Evolutionary conservation across 2,888 invertebrate species (phyloP).

Genomic region (Elegia similella): DNA sequence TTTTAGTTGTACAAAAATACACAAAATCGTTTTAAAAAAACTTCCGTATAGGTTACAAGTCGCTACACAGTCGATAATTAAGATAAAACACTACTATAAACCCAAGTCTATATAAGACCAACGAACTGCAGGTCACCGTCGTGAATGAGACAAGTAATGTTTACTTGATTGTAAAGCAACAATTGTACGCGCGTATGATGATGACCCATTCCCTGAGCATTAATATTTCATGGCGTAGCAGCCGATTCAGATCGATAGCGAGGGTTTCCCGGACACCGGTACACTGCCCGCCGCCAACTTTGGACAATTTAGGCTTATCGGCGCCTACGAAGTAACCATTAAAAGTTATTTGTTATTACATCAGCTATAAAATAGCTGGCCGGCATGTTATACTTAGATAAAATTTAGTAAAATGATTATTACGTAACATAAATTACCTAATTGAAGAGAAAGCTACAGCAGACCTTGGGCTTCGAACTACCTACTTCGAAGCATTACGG

Average conservation of each 20-base stretch:
- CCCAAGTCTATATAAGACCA: background rate
- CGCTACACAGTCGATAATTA: too few relatives aligned
- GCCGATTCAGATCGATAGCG: slow-evolving; percentile 21
- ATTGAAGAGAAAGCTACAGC: too few relatives aligned
- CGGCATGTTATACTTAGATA: too few relatives aligned
- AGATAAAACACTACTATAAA: background rate
- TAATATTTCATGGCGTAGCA: slow-evolving; percentile 22
- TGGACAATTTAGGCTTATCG: background rate
- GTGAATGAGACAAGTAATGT: background rate
- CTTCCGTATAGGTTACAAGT: too few relatives aligned
- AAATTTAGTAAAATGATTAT: too few relatives aligned
- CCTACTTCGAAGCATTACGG: too few relatives aligned
- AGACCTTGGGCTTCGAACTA: too few relatives aligned
- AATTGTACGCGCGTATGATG: slow-evolving; percentile 12
- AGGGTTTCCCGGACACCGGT: slow-evolving; percentile 19
- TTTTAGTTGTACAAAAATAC: too few relatives aligned
- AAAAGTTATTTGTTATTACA: too few relatives aligned
- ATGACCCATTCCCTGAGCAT: slow-evolving; percentile 17
- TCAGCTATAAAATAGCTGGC: too few relatives aligned
- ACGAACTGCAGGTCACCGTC: background rate
- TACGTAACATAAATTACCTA: too few relatives aligned
- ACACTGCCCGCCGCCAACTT: background rate
- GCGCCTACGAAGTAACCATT: background rate
- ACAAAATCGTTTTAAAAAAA: too few relatives aligned
- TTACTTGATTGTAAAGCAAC: slow-evolving; percentile 8